These are phyloP conservation scores for Lycaena phlaeas DNA, from an alignment of 2,888 invertebrate species.

Conservation along the genomic window DNA sequence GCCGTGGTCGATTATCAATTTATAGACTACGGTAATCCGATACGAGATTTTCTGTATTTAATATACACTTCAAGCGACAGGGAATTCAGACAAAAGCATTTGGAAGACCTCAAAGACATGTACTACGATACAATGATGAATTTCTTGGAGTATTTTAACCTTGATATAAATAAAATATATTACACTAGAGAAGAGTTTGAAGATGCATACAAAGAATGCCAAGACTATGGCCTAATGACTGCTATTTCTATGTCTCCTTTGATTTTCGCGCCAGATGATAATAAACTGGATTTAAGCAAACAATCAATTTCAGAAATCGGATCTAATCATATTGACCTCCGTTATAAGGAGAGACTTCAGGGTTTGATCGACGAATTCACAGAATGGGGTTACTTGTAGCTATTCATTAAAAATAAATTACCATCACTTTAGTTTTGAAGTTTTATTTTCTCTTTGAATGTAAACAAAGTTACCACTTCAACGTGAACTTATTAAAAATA, in stretches of 20 bases:
- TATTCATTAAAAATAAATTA: not conserved
- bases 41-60: conserved; percentile 26
- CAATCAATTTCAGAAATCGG: conserved; percentile 12
- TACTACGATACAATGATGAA: conserved; percentile 27
- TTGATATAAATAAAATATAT: conserved; percentile 23
- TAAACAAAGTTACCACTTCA: no score
- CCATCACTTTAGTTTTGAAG: no score
- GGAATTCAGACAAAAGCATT: conserved; percentile 27
- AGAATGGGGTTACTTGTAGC: conserved; percentile 26
- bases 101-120: conserved; percentile 26
- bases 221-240: conserved; percentile 20
- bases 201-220: conserved; percentile 17
- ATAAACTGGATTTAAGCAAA: conserved; percentile 20
- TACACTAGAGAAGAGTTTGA: conserved; percentile 23
- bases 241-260: conserved; percentile 18
- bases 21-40: conserved; percentile 22
- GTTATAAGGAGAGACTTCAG: conserved; percentile 19
- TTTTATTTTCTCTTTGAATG: no score
- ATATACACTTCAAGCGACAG: conserved; percentile 22
- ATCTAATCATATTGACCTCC: conserved; percentile 16
- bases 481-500: no score
- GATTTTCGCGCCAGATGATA: conserved; percentile 17
- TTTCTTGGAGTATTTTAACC: conserved; percentile 28
- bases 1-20: conserved; percentile 30
- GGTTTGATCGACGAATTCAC: conserved; percentile 29